A percentile compares a stretch with the other conserved stretches of the same genome.
Conservation (phyloP, 1,140 invertebrate genomes). For the Heterodera schachtii region DNA sequence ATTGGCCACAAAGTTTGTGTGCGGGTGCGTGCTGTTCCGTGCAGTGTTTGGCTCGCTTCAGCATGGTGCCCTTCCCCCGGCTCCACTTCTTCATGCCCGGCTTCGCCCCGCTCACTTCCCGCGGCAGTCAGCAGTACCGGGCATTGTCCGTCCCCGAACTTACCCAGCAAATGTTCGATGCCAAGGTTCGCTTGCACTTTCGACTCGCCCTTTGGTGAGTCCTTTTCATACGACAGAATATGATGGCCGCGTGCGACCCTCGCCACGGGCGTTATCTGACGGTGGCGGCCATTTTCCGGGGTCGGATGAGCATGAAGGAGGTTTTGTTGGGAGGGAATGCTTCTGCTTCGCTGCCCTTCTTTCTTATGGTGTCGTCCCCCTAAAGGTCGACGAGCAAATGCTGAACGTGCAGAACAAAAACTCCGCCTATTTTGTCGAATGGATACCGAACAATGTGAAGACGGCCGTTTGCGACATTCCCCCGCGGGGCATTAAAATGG, state of each 20-base stretch:
- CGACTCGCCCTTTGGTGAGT: no score
- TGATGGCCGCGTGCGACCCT: slow-evolving; percentile 87
- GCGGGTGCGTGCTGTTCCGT: slow-evolving; percentile 68
- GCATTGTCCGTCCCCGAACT: slow-evolving; percentile 84
- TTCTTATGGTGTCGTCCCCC: slow-evolving; percentile 83
- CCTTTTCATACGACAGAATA: slow-evolving; percentile 68
- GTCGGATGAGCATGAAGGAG: slow-evolving; percentile 76
- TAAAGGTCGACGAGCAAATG: slow-evolving; percentile 75
- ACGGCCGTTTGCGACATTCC: slow-evolving; percentile 72
- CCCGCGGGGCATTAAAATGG: slow-evolving; percentile 69
- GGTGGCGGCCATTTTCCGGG: slow-evolving; percentile 88
- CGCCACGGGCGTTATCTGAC: slow-evolving; percentile 88
- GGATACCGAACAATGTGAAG: slow-evolving; percentile 74
- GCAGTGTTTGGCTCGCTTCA: slow-evolving; percentile 82
- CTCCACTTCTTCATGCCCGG: slow-evolving; percentile 96
- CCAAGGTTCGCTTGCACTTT: slow-evolving; percentile 64
- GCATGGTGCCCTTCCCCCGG: slow-evolving; percentile 93
- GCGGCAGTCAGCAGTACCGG: slow-evolving; percentile 72
- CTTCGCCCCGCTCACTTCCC: slow-evolving; percentile 87
- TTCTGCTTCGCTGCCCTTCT: neutral
- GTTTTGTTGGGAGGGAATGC: slow-evolving; percentile 86
- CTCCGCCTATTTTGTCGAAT: slow-evolving; percentile 72
- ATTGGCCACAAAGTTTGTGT: slow-evolving; percentile 79
- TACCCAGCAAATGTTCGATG: slow-evolving; percentile 82
- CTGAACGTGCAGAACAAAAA: slow-evolving; percentile 72